Evolutionary conservation across 2,797 vertebrate species (phyloP).

Genomic region (Poeciliopsis gracilis): DNA sequence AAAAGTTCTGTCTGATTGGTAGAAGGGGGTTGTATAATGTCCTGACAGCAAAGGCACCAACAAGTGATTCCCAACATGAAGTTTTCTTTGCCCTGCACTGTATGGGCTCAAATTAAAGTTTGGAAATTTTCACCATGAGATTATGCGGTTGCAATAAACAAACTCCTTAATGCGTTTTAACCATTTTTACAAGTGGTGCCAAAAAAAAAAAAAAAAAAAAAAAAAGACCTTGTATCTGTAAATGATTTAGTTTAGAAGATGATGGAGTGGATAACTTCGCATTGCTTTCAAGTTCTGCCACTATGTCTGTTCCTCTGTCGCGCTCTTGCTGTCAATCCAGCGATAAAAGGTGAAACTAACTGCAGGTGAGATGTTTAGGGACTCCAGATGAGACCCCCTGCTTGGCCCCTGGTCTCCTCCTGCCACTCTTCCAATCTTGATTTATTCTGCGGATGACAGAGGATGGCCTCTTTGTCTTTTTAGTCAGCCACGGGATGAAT

Average conservation of each 20-base stretch:
- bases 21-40: neutral
- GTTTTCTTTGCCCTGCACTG: neutral
- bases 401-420: neutral
- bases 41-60: neutral
- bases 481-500: conserved; percentile 63
- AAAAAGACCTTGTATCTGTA: neutral
- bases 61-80: neutral
- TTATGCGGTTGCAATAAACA: neutral
- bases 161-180: no score
- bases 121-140: neutral
- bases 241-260: neutral
- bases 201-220: neutral
- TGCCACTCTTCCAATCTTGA: conserved; percentile 17
- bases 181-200: neutral
- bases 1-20: neutral
- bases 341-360: conserved; percentile 42
- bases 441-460: conserved; percentile 40
- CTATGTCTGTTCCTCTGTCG: neutral
- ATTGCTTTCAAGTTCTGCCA: neutral
- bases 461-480: conserved; percentile 21
- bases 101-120: neutral
- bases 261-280: neutral
- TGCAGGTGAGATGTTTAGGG: conserved; percentile 6
- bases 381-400: conserved; percentile 27
- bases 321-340: neutral